phyloP scores from a whole-genome alignment of 2,113 vertebrate species.

The Manacus vitellinus region DNA sequence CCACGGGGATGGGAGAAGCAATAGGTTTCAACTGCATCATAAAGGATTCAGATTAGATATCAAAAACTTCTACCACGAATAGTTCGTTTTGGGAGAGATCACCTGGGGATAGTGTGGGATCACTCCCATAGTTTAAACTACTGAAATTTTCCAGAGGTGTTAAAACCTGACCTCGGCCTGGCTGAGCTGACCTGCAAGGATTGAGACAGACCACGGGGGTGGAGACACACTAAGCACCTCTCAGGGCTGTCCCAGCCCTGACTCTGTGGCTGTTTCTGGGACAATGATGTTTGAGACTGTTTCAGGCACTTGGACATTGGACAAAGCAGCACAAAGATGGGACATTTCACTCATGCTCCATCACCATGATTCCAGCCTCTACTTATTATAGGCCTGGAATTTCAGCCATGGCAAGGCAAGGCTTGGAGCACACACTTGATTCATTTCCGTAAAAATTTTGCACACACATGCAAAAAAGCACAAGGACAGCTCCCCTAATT shows the following conservation, averaged over 20 bases:
- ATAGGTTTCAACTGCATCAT: not conserved
- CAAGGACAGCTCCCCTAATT: not conserved
- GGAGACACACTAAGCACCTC: not conserved
- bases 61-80: not conserved
- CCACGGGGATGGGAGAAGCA: not conserved
- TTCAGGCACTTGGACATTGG: not conserved
- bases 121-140: not conserved
- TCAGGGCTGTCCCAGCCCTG: not conserved
- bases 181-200: not conserved
- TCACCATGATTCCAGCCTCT: not conserved
- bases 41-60: not conserved
- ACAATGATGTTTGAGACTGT: not conserved
- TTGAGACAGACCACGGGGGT: not conserved
- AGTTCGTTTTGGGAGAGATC: not conserved
- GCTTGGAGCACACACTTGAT: not conserved
- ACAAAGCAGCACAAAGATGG: not conserved
- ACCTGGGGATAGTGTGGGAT: not conserved
- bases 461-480: not conserved
- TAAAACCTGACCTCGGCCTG: not conserved
- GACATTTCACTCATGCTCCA: not conserved
- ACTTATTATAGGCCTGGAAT: not conserved
- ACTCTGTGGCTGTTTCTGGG: not conserved
- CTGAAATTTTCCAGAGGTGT: not conserved
- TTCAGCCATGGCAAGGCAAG: not conserved
- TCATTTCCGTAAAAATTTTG: not conserved